Base-by-base conservation (phyloP, 2,888 invertebrate genomes). In the Gasteruption jaculator region DNA sequence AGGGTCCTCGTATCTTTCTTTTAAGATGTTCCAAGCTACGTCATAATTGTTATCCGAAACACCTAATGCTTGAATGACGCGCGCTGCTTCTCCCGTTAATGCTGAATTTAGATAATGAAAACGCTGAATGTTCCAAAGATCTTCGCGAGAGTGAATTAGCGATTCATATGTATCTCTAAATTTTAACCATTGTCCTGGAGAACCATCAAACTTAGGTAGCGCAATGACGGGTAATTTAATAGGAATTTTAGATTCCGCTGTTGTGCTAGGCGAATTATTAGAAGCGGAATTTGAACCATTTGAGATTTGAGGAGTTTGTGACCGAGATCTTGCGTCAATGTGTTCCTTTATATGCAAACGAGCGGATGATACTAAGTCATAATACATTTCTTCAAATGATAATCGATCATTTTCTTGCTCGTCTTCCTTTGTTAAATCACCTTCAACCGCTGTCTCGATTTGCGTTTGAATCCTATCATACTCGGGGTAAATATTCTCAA, bases 101-200 rank as follows among this genome's bases (percentile, higher is more conserved):
- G 30, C 38, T 1, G 48, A 33, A 3, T 43, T 22, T 14, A 50
- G 41, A 29, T 48, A 46, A 15, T 38, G 33, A 7, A 46, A 40
- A 12, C 44, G 39, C 26, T 46, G 40, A 8, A 48, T 37, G 5
- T 36, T 41, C 2, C 43, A 30, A 6, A 50, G 5, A 1, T 35
- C 14, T 7, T 7, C 1, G 8, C 45, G 35, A 1, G 33, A 27
- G 18, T 45, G 41, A 1, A 47, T 24, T 2, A 49, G 18, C 5
- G 45, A 31, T 14, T 27, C 30, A 29, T 43, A 45, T 5, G 38
- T 30, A 26, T 46, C 46, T 8, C 37, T 34, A 33, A 47, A 47
- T 2, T 36, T 33, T 14, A 15, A 27, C 47, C 47, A 50, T 10
- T 50, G 31, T 5, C 41, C 42, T 16, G 39, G 39, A 14, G 22